Base-by-base conservation (phyloP, 92 coral and sea anemone species). In the Zoanthus solanderi region DNA sequence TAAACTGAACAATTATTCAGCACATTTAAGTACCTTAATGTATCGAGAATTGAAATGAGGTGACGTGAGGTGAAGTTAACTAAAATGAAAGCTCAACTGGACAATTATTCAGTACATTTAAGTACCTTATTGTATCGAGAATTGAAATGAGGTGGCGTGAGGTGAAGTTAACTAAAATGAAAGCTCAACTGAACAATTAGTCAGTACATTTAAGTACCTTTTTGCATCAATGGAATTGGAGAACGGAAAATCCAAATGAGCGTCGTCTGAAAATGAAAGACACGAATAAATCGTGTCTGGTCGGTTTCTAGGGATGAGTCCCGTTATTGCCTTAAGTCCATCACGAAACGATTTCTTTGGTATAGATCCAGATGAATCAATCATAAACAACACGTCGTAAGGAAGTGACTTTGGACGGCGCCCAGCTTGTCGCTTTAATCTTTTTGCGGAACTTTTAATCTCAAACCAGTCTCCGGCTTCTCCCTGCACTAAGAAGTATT, bases 351-450 rank as follows among this genome's bases (percentile, higher is more conserved):
- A 91, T n/a, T 87, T 88, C 73, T 75, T 31, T 10, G 92, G 88
- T 53, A 94, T 91, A 18, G 97, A 94, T 16, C 85, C 76, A 11
- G 97, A 94, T 10, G 97, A 89, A 80, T 94, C 97, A 9, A 94
- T 72, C 46, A 94, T 85, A 54, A 94, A 87, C 28, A 90, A 87
- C 48, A 94, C 89, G 44, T 94, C 98, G 32, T 94, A 92, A 7
- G 58, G 52, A n/a, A 71, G 13, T 4, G 65, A 47, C 57, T 0
- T 5, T 14, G 31, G 48, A 15, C 78, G 50, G n/a, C 53, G 23
- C 30, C 10, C 47, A 11, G 82, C 47, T 77, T 77, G 48, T 30
- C 82, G 82, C 18, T 77, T 77, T 18, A 34, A 46, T 53, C 82
- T 53, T 45, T 71, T 15, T 57, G 60, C 68, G 14, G 9, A 6